Evolutionary conservation across 2,113 vertebrate species (phyloP), one percentile per base, ranked within the genome.

Genomic region (Menura novaehollandiae): DNA sequence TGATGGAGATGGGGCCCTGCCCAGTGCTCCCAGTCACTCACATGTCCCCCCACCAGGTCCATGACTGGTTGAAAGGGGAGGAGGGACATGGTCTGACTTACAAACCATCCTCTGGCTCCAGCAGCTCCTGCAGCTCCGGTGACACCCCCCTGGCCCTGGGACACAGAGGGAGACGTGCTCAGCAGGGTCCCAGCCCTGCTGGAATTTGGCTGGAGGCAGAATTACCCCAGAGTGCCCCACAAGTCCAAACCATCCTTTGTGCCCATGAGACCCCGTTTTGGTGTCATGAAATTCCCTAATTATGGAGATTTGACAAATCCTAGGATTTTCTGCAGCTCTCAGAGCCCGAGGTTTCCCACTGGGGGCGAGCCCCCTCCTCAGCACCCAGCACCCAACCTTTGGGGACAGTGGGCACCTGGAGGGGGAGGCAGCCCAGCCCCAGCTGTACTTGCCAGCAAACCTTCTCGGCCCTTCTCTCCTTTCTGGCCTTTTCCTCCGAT

Each of bases 381-480:
- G 32, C 85, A 85, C 23, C 49, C 75, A 22, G 7, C 21, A 35
- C 47, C 20, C 76, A 35, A 4, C 11, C 41, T 13, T 5, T 1
- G 11, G 59, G 78, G 41, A 32, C 16, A 1, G 32, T 5, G 33
- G 49, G 30, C 41, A 66, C 43, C 4, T 11, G 49, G 8, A n/a
- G 72, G 71, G 52, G 14, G 41, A 52, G 39, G 39, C 30, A 74
- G 44, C 60, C 28, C 37, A 22, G 74, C 47, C 20, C 69, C 62
- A 39, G 33, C n/a, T 75, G 81, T 85, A 97, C 98, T 98, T 88
- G 98, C 99, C 98, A 97, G 93, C 46, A 98, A 95, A 88, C 98
- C 98, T 59, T 97, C 77, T 76, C 97, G 95, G 37, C 99, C 98
- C 95, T 98, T 99, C 66, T 98, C 98, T 67, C 98, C 99, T 87